Conservation (phyloP, 2,888 invertebrate genomes). For the Polymixis flavicincta region DNA sequence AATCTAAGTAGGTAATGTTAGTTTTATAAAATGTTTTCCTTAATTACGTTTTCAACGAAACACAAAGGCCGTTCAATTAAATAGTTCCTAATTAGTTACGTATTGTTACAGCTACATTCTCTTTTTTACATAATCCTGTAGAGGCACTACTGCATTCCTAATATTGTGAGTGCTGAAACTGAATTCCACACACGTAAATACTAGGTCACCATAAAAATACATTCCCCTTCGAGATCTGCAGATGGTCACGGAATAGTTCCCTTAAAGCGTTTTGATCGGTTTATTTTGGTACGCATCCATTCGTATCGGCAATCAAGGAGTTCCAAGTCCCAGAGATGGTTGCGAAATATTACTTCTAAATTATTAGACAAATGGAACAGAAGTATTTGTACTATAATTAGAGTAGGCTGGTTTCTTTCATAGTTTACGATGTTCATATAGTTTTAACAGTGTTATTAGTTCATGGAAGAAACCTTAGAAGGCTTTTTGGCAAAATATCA, state of each 20-base stretch:
- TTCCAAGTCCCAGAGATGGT: constrained; percentile 62
- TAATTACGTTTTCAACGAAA: constrained; percentile 25
- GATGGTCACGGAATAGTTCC: constrained; percentile 57
- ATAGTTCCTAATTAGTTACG: constrained; percentile 36
- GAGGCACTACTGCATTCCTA: not conserved
- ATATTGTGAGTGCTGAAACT: not conserved
- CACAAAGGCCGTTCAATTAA: constrained; percentile 6
- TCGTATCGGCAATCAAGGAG: constrained; percentile 66
- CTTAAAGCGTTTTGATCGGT: constrained; percentile 64
- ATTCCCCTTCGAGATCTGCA: constrained; percentile 39
- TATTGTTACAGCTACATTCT: constrained; percentile 32
- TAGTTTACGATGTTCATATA: constrained; percentile 53
- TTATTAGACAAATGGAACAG: constrained; percentile 70
- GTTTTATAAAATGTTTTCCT: not conserved
- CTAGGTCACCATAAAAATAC: constrained; percentile 54
- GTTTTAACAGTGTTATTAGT: not conserved
- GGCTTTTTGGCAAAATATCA: constrained; percentile 1
- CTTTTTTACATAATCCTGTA: constrained; percentile 42
- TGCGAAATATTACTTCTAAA: constrained; percentile 72
- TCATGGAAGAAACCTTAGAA: not conserved
- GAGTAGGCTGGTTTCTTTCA: constrained; percentile 77
- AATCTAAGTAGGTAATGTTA: not conserved
- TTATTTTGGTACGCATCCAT: constrained; percentile 64
- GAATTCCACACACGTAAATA: constrained; percentile 31
- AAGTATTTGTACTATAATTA: constrained; percentile 64